Percentiles rank a stretch among this genome's conserved stretches.
phyloP scores from a whole-genome alignment of 2,113 vertebrate genomes.

The Halcyon senegalensis region DNA sequence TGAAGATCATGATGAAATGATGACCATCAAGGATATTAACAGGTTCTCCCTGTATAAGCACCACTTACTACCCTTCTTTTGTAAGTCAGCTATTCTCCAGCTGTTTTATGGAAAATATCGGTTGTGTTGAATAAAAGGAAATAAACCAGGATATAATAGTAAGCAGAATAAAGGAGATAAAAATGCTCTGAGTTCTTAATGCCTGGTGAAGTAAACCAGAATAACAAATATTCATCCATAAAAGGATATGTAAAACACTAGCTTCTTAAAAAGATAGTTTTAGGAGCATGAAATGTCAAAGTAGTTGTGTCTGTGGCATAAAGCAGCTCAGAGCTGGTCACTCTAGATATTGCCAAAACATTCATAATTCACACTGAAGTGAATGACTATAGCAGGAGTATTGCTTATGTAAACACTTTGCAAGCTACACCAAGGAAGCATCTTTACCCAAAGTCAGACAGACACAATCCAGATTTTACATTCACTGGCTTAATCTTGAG shows the following conservation, averaged over 20 bases:
- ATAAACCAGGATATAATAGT: background rate
- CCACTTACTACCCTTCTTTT: conserved; percentile 82
- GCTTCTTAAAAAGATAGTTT: background rate
- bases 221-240: background rate
- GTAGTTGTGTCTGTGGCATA: background rate
- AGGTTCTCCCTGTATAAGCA: conserved; percentile 82
- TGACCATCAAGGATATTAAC: conserved; percentile 82
- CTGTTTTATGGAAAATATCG: background rate
- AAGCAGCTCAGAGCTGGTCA: background rate
- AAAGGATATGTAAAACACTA: background rate
- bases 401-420: background rate
- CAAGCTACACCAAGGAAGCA: background rate
- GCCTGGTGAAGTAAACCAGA: background rate
- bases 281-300: background rate
- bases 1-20: conserved; percentile 82
- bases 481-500: background rate
- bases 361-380: background rate
- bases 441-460: background rate
- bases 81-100: conserved; percentile 61
- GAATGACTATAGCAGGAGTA: background rate
- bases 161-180: background rate
- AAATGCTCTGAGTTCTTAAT: background rate
- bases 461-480: background rate
- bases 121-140: background rate
- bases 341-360: background rate